Conservation (phyloP, 2,113 vertebrate genomes). For the Mustela lutreola region DNA sequence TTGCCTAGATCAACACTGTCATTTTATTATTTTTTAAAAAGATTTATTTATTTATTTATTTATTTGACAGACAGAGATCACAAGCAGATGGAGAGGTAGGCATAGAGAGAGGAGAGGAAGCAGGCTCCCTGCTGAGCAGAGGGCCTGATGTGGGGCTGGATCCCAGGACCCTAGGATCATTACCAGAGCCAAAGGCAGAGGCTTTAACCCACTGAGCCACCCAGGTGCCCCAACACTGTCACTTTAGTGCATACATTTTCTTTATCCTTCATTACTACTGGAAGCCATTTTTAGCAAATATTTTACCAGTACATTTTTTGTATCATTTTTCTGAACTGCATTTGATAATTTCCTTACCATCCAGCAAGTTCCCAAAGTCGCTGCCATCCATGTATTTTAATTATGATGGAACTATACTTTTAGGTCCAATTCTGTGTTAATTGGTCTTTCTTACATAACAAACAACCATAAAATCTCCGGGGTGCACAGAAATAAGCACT, state of each 20-base stretch:
- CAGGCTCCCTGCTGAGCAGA: too few relatives aligned
- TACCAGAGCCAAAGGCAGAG: too few relatives aligned
- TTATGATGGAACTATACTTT: slow-evolving; percentile 4
- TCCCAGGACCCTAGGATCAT: too few relatives aligned
- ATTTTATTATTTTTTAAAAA: background rate
- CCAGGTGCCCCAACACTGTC: background rate
- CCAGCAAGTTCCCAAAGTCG: slow-evolving; percentile 20
- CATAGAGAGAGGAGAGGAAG: too few relatives aligned
- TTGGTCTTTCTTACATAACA: slow-evolving; percentile 54
- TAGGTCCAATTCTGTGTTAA: slow-evolving; percentile 47
- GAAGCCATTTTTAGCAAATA: background rate
- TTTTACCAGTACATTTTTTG: background rate
- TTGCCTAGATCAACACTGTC: background rate
- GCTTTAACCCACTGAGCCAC: too few relatives aligned
- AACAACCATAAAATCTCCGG: slow-evolving; percentile 35
- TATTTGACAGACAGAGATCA: too few relatives aligned
- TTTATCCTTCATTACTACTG: background rate
- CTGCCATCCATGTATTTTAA: slow-evolving; percentile 42
- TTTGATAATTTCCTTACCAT: slow-evolving; percentile 26
- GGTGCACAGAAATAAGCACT: background rate
- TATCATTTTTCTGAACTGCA: slow-evolving; percentile 37
- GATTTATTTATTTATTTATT: too few relatives aligned
- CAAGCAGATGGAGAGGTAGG: too few relatives aligned
- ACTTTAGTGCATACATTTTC: background rate
- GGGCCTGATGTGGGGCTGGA: too few relatives aligned